Percentiles rank a stretch among this genome's conserved stretches.
phyloP scores from a whole-genome alignment of 2,888 invertebrate species.

The Drosophila atripex region DNA sequence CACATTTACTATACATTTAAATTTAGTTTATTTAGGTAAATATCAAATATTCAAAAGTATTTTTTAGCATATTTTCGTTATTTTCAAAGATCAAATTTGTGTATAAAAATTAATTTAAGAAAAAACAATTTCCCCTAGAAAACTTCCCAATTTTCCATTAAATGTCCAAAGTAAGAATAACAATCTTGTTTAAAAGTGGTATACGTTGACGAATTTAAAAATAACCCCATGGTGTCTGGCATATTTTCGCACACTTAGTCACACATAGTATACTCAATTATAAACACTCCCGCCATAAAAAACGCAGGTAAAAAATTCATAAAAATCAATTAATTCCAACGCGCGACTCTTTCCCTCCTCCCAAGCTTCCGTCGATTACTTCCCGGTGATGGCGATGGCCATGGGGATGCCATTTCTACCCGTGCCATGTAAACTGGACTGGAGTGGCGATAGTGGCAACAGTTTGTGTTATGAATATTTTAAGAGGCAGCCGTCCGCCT shows the following conservation, averaged over 20 bases:
- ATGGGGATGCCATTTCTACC: slow-evolving; percentile 39
- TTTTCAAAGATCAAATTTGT: too few species aligned
- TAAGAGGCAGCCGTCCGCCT: slow-evolving; percentile 54
- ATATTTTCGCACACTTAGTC: slow-evolving; percentile 30
- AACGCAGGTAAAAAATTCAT: slow-evolving; percentile 60
- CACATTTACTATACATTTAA: too few species aligned
- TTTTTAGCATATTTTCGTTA: too few species aligned
- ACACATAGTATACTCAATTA: slow-evolving; percentile 5
- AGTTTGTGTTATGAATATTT: slow-evolving; percentile 78
- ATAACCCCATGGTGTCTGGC: slow-evolving; percentile 7
- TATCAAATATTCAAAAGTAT: too few species aligned
- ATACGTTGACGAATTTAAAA: neutral
- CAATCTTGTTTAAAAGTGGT: neutral
- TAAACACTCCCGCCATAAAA: slow-evolving; percentile 26
- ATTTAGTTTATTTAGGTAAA: too few species aligned
- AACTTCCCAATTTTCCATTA: too few species aligned
- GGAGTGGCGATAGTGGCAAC: slow-evolving; percentile 65
- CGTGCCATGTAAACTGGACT: neutral
- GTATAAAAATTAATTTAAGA: too few species aligned
- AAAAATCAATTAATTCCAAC: slow-evolving; percentile 70
- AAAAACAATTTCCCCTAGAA: too few species aligned
- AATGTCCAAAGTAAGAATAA: neutral
- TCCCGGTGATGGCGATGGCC: slow-evolving; percentile 9
- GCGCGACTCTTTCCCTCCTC: slow-evolving; percentile 44
- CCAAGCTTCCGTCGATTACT: slow-evolving; percentile 27